Percentiles rank a stretch among this genome's conserved stretches.
Evolutionary conservation across 2,888 invertebrate species (phyloP).

Genomic region (Frankliniella intonsa): DNA sequence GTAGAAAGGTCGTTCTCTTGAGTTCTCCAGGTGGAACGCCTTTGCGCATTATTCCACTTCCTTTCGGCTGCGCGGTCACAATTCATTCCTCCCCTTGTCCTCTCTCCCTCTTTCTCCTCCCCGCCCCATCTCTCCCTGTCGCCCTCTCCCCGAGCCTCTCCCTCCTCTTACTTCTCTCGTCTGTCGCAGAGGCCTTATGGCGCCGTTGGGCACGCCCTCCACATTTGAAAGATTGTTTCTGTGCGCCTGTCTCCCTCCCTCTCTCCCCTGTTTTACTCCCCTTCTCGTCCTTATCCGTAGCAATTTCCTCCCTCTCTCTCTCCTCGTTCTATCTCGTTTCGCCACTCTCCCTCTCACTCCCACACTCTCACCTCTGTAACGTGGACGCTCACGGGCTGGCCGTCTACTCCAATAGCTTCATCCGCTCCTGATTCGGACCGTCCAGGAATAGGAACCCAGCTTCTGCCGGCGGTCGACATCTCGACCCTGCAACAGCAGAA

Average conservation of each 20-base stretch:
- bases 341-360: neutral
- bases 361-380: neutral
- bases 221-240: conserved; percentile 6
- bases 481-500: neutral
- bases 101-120: neutral
- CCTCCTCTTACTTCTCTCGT: neutral
- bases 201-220: neutral
- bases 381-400: neutral
- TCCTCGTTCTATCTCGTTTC: neutral
- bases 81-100: conserved; percentile 12
- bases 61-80: neutral
- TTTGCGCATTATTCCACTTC: conserved; percentile 15
- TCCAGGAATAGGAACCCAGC: neutral
- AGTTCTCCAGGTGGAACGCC: conserved; percentile 16
- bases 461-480: neutral
- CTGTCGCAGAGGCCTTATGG: neutral
- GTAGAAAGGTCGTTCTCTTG: neutral
- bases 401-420: conserved; percentile 8
- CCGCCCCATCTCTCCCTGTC: neutral
- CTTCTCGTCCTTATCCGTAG: neutral
- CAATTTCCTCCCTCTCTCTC: neutral
- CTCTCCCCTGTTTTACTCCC: neutral
- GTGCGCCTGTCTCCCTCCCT: neutral
- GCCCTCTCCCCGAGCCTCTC: neutral
- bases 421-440: conserved; percentile 1